phyloP scores from a whole-genome alignment of 1,140 invertebrate genomes.

The Danaus plexippus region DNA sequence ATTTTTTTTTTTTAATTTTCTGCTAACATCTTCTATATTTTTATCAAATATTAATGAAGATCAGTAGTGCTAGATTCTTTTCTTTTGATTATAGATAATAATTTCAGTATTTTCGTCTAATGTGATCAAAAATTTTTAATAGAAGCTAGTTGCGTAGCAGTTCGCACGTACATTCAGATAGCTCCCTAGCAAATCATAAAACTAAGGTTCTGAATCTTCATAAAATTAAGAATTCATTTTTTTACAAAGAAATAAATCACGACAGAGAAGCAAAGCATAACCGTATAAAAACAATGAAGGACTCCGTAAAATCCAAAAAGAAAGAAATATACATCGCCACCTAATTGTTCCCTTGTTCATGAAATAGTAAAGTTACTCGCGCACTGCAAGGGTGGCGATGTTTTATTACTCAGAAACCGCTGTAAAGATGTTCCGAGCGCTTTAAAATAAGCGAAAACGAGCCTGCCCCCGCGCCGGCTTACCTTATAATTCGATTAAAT shows the following conservation, averaged over 20 bases:
- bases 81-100: too few relatives aligned
- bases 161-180: slow-evolving; percentile 7
- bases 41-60: slow-evolving; percentile 1
- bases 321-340: slow-evolving; percentile 55
- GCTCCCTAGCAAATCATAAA: slow-evolving; percentile 38
- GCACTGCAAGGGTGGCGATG: slow-evolving; percentile 55
- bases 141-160: neutral
- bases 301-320: slow-evolving; percentile 51
- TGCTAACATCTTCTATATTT: too few relatives aligned
- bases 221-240: slow-evolving; percentile 67
- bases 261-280: slow-evolving; percentile 19
- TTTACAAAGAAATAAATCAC: slow-evolving; percentile 63
- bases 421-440: slow-evolving; percentile 66
- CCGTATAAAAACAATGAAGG: slow-evolving; percentile 57
- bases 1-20: too few relatives aligned
- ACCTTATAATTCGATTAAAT: slow-evolving; percentile 71
- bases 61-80: neutral
- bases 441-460: slow-evolving; percentile 64
- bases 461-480: slow-evolving; percentile 40
- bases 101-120: neutral
- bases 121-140: slow-evolving; percentile 5
- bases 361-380: slow-evolving; percentile 70
- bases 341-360: slow-evolving; percentile 71
- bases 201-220: slow-evolving; percentile 43
- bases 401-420: slow-evolving; percentile 69